Evolutionary conservation across 2,113 vertebrate species (phyloP).

Genomic region (Jacana jacana): DNA sequence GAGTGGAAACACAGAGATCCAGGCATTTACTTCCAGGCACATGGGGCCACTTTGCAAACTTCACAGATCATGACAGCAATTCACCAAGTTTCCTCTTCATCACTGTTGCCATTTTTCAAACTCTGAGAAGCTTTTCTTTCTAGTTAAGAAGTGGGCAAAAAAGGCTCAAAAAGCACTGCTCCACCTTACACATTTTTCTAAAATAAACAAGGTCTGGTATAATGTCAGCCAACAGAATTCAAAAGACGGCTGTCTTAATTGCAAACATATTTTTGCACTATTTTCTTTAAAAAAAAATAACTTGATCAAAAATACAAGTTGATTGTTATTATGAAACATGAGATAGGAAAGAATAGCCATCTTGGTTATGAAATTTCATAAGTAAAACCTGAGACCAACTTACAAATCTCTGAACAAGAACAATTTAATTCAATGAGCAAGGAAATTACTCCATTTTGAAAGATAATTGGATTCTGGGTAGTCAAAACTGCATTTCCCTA

Average conservation of each 20-base stretch:
- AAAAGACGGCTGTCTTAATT: background rate
- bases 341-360: background rate
- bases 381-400: background rate
- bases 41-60: background rate
- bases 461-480: background rate
- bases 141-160: background rate
- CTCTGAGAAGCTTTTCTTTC: background rate
- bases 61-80: background rate
- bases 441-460: background rate
- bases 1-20: background rate
- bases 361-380: background rate
- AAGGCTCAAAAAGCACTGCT: background rate
- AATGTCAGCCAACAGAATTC: background rate
- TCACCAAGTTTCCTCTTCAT: background rate
- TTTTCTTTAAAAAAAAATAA: background rate
- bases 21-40: background rate
- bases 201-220: background rate
- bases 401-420: background rate
- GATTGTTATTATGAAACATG: background rate
- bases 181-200: background rate
- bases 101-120: background rate
- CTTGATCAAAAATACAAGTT: background rate
- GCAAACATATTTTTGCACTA: background rate
- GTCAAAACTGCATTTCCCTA: background rate
- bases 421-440: background rate